Evolutionary conservation across 2,113 vertebrate genomes (phyloP), one percentile per base, ranked within the genome.

Genomic region (Burhinus oedicnemus): DNA sequence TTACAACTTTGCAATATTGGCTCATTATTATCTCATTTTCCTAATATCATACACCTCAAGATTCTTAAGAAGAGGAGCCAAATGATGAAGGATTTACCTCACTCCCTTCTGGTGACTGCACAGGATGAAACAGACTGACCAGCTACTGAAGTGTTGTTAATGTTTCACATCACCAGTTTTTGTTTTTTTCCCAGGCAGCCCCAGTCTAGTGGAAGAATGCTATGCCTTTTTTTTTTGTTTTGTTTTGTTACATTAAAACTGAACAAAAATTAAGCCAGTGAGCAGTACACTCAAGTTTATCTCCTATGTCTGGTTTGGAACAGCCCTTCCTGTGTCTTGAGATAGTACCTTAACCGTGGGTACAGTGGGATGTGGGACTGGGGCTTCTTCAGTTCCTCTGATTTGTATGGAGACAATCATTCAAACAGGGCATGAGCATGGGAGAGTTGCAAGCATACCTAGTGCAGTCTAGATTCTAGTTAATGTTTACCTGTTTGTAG

Each of bases 311-410:
- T 81, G 30, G 11, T 77, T 83, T 89, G 58, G 38, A 85, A 40
- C 38, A 92, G 36, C 34, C 10, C 3, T 84, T 62, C 55, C 32
- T 36, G 23, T 6, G 0, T 70, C 27, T 74, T 76, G 45, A n/a
- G 16, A 6, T 16, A 23, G 22, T 61, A 77, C 6, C 13, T 64
- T 60, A 80, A 60, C 15, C 38, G 11, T 49, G 20, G 23, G 49
- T 58, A 40, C n/a, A n/a, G 20, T 3, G 0, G 64, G 34, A 26
- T 78, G 16, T 0, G 0, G 38, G 72, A 30, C 49, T 78, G 60
- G 12, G 20, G 10, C 64, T 78, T 47, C 42, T 86, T 60, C 8
- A 7, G 19, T 55, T 78, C 27, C 23, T 69, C 23, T 55, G 19
- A 49, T n/a, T 42, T 55, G 19, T 71, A 6, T 44, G 51, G 55